A percentile compares a stretch with the other conserved stretches of the same genome.
phyloP scores from a whole-genome alignment of 2,888 invertebrate genomes.

The Cheilosia vernalis region DNA sequence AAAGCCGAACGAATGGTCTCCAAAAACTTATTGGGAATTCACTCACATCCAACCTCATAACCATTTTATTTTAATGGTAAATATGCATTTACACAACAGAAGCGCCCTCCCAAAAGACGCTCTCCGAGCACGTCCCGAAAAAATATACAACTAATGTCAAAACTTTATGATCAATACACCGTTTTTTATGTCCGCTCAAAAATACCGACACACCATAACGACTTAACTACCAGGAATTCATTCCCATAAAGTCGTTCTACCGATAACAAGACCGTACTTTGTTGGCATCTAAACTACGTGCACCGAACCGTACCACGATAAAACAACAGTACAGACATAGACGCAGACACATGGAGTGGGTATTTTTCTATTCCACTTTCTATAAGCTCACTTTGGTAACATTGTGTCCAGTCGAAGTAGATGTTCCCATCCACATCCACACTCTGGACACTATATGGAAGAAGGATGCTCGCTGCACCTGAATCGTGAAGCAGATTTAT shows the following conservation, averaged over 20 bases:
- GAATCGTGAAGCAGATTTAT: constrained; percentile 55
- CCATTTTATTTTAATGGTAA: constrained; percentile 32
- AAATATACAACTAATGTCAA: constrained; percentile 55
- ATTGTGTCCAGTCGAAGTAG: constrained; percentile 11
- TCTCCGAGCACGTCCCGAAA: constrained; percentile 47
- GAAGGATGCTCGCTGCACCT: constrained; percentile 58
- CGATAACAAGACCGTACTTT: constrained; percentile 32
- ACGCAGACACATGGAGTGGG: constrained; percentile 1
- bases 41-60: constrained; percentile 55
- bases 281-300: constrained; percentile 44
- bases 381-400: constrained; percentile 1
- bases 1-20: background rate
- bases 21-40: constrained; percentile 40
- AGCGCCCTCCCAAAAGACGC: constrained; percentile 10
- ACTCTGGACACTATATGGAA: background rate
- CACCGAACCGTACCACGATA: constrained; percentile 45
- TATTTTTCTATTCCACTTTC: constrained; percentile 10
- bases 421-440: background rate
- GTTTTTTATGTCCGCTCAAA: constrained; percentile 46
- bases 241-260: constrained; percentile 58
- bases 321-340: constrained; percentile 7
- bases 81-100: constrained; percentile 18
- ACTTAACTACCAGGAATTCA: constrained; percentile 39
- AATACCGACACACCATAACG: constrained; percentile 35
- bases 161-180: constrained; percentile 60